phyloP scores from a whole-genome alignment of 1,140 invertebrate genomes.

The Bombyx mori region ASM3026992v2 NC_085118.1:12278501-12279000 shows the following conservation, averaged over 20 bases:
- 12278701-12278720: constrained; percentile 34
- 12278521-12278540: background rate
- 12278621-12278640: constrained; percentile 57
- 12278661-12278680: constrained; percentile 60
- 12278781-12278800: constrained; percentile 63
- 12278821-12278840: constrained; percentile 50
- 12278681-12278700: constrained; percentile 61
- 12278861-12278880: constrained; percentile 28
- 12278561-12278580: constrained; percentile 1
- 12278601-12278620: constrained; percentile 47
- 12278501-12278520: background rate
- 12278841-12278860: constrained; percentile 38
- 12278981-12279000: too few relatives aligned
- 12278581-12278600: constrained; percentile 21
- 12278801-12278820: constrained; percentile 41
- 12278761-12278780: constrained; percentile 63
- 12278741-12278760: constrained; percentile 49
- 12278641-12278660: constrained; percentile 47
- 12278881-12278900: constrained; percentile 38
- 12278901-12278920: constrained; percentile 44
- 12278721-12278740: constrained; percentile 43
- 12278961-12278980: too few relatives aligned
- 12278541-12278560: background rate
- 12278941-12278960: too few relatives aligned
- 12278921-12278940: background rate